Conservation (phyloP, 2,888 invertebrate genomes). For the Zele albiditarsus region DNA sequence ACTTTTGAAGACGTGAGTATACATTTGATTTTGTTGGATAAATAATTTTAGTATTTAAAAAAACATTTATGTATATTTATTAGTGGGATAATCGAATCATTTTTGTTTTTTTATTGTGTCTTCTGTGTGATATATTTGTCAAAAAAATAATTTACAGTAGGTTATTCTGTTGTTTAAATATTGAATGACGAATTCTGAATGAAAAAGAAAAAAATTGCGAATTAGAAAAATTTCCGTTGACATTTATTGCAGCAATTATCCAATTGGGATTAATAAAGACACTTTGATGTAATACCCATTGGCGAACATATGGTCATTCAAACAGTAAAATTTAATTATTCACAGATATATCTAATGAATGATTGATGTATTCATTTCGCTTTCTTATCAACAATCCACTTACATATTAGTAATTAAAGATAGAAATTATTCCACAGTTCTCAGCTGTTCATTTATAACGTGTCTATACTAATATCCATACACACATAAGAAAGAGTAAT, state of each 20-base stretch:
- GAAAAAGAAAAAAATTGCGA: neutral
- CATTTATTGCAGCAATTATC: neutral
- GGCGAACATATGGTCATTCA: neutral
- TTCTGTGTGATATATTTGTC: neutral
- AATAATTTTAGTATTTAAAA: neutral
- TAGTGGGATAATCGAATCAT: neutral
- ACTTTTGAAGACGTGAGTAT: conserved; percentile 67
- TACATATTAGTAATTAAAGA: conserved; percentile 16
- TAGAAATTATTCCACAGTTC: conserved; percentile 33
- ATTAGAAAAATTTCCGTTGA: neutral
- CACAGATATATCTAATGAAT: conserved; percentile 12
- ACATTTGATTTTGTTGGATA: neutral
- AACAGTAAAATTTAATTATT: neutral
- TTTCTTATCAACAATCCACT: conserved; percentile 1
- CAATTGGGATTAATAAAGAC: neutral
- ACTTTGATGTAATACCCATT: neutral
- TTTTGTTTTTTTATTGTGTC: neutral
- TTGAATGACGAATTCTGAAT: neutral
- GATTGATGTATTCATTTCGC: neutral
- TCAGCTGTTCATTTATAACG: neutral
- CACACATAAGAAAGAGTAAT: neutral
- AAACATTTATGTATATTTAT: neutral
- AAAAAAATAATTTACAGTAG: neutral
- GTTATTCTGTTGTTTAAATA: neutral
- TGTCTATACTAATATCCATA: neutral